Evolutionary conservation across 2,797 vertebrate species (phyloP), one percentile per base, ranked within the genome.

Genomic region (Hipposideros larvatus): DNA sequence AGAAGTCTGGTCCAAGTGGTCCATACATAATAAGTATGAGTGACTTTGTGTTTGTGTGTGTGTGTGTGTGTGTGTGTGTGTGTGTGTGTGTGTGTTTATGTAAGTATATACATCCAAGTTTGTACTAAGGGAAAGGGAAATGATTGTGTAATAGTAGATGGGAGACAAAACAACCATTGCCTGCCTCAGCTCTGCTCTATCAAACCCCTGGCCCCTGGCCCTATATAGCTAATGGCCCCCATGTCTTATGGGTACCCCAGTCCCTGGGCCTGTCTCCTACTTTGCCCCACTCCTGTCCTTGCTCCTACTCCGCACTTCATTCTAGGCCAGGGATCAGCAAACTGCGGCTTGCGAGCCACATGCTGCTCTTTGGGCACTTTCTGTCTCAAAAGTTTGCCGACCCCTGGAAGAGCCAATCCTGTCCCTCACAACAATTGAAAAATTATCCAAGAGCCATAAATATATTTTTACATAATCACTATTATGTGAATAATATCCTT

Each of bases 211-310:
- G 4, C 9, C 28, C 31, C 63, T 55, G 16, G 66, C 24, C 13
- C 26, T 43, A 43, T 14, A 7, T 18, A 31, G 75, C 48, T 19
- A 8, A 43, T 11, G 28, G 9, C 5, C 43, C 34, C 46, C 4
- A 14, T 0, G 19, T 31, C 6, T 28, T 28, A 24, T 11, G 18
- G 4, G 4, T 3, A 1, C 2, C 7, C 8, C 4, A 10, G 48
- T 21, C 10, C 48, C 55, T 31, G 15, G 51, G 34, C 55, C 26
- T 31, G 21, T 73, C 43, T 88, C 11, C 7, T 4, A 11, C 24
- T 74, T 21, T 46, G 34, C 13, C 15, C 55, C 4, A 14, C 1
- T 22, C 41, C 63, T 19, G 16, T 0, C 1, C 74, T 9, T 53
- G 22, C 18, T 24, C 10, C 21, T 48, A 13, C 19, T 24, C 14